These are phyloP conservation scores for Cryptocheilus praepositus DNA, from an alignment of 2,888 invertebrate genomes.

Conservation along the genomic window DNA sequence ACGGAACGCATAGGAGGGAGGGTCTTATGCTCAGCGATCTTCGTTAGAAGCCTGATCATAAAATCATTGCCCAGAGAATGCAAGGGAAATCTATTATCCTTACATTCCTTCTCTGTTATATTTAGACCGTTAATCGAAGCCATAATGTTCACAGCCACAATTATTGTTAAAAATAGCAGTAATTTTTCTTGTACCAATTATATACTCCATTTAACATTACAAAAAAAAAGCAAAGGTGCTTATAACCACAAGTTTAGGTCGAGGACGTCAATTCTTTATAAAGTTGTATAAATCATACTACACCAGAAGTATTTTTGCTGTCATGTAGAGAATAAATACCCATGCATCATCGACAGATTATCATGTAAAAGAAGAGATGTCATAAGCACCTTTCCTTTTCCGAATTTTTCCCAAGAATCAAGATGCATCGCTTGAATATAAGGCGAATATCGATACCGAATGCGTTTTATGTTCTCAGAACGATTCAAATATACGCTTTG, in stretches of 20 bases:
- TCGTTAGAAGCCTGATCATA: conserved; percentile 45
- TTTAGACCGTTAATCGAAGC: conserved; percentile 1
- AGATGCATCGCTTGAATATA: conserved; percentile 35
- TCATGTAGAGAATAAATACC: neutral
- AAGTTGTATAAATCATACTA: neutral
- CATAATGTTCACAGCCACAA: neutral
- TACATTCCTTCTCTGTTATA: conserved; percentile 29
- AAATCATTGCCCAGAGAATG: conserved; percentile 42
- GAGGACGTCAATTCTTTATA: too few relatives aligned
- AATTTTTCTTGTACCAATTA: too few relatives aligned
- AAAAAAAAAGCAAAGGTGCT: too few relatives aligned
- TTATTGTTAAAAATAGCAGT: neutral
- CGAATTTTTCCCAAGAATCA: conserved; percentile 14
- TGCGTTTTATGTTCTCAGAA: conserved; percentile 39
- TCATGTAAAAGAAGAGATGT: conserved; percentile 8
- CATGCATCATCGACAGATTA: conserved; percentile 4
- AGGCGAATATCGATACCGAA: conserved; percentile 42
- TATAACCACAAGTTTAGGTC: too few relatives aligned
- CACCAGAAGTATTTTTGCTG: neutral
- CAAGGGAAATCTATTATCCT: conserved; percentile 60
- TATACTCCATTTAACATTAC: too few relatives aligned
- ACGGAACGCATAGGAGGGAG: conserved; percentile 23
- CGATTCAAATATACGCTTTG: conserved; percentile 21
- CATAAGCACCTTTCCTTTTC: conserved; percentile 10
- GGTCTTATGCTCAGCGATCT: conserved; percentile 27